Evolutionary conservation across 2,888 invertebrate genomes (phyloP).

Genomic region (Melanostoma scalare): DNA sequence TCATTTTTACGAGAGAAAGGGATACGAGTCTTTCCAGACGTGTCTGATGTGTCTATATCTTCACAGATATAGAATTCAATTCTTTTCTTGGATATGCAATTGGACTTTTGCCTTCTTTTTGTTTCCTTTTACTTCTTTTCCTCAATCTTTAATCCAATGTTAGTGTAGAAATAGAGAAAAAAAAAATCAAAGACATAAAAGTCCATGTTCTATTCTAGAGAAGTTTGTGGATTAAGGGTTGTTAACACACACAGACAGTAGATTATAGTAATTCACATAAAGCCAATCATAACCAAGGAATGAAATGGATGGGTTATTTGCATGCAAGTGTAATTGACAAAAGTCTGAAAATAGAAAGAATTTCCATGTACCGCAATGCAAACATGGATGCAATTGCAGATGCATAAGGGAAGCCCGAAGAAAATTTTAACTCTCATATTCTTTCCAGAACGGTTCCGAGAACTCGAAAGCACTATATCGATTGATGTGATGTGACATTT

Average conservation of each 20-base stretch:
- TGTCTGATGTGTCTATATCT: slow-evolving; percentile 24
- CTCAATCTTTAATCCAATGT: slow-evolving; percentile 32
- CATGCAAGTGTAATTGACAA: slow-evolving; percentile 53
- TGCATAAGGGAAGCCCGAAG: background rate
- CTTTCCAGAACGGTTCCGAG: background rate
- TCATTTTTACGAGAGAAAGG: background rate
- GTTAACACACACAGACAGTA: slow-evolving; percentile 63
- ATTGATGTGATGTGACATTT: slow-evolving; percentile 53
- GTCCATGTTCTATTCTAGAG: slow-evolving; percentile 40
- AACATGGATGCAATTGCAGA: slow-evolving; percentile 29
- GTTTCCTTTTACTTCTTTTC: slow-evolving; percentile 2
- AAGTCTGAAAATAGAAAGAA: slow-evolving; percentile 47
- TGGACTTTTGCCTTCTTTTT: slow-evolving; percentile 11
- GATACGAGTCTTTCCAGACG: no score
- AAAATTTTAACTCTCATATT: slow-evolving; percentile 12
- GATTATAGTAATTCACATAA: slow-evolving; percentile 61
- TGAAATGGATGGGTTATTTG: background rate
- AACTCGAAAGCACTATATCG: slow-evolving; percentile 34
- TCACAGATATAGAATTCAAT: slow-evolving; percentile 60
- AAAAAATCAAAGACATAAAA: slow-evolving; percentile 46
- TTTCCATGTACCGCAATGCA: slow-evolving; percentile 41
- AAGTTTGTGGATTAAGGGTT: slow-evolving; percentile 64
- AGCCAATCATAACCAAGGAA: slow-evolving; percentile 48
- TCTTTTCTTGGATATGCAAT: slow-evolving; percentile 47
- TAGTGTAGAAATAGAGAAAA: slow-evolving; percentile 35